Base-by-base conservation (phyloP, 2,888 invertebrate genomes). In the Cephus runcator region DNA sequence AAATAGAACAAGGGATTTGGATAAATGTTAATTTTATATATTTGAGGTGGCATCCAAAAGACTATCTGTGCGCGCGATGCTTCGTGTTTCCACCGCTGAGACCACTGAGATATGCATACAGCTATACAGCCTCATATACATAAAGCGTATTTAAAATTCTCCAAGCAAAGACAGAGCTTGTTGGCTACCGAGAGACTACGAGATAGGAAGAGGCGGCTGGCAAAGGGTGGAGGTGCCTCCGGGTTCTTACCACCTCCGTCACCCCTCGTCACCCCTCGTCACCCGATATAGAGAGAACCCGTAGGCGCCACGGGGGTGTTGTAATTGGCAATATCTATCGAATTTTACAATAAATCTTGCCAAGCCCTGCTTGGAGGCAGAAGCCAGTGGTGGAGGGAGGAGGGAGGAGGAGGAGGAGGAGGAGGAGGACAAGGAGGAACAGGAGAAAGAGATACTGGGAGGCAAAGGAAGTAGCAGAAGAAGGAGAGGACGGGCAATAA, bases 241-340 rank as follows among this genome's bases (percentile, higher is more conserved):
- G 40, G 40, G 40, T 40, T 40, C 40, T 15, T 40, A 40, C 40
- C 15, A 40, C 40, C 40, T 40, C 40, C 40, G 40, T 15, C 15
- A 0, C 40, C 40, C 40, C 35, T 35, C 40, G 15, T 40, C 40
- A 2, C 40, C 40, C 40, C 40, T 40, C 15, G 15, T 40, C 40
- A 15, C 15, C 40, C 15, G 40, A 40, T 15, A 15, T 15, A 40
- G 6, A 40, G 40, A 15, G 40, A 40, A 15, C 40, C 40, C 40
- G 75, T 30, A 75, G 82, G 80, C 84, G 85, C 85, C 86, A 80
- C 81, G 86, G 75, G 84, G 75, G 85, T 84, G 85, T 87, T 85
- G 87, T 89, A 90, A 89, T 89, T 90, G 89, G 88, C 88, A 88
- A 89, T 87, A 88, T 87, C 88, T 89, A 90, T 90, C 90, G 89